Conservation (phyloP, 2,888 invertebrate species). For the Orthosia cruda region DNA sequence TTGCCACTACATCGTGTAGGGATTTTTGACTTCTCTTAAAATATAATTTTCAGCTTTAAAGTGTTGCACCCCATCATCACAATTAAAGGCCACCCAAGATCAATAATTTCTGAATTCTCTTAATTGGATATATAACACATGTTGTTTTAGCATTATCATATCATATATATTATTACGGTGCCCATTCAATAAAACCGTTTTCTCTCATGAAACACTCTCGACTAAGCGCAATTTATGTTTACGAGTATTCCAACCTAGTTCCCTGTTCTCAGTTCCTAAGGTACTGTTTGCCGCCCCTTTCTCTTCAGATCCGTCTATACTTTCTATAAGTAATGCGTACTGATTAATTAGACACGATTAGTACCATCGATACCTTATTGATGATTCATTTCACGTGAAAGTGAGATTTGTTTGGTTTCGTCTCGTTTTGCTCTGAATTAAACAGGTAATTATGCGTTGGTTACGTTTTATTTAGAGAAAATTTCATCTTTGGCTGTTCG, state of each 20-base stretch:
- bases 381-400: slow-evolving; percentile 79
- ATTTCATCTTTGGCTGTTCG: slow-evolving; percentile 32
- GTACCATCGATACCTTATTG: slow-evolving; percentile 80
- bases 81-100: slow-evolving; percentile 14
- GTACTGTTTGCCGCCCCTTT: slow-evolving; percentile 83
- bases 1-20: not conserved
- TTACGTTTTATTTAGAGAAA: slow-evolving; percentile 45
- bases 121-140: slow-evolving; percentile 8
- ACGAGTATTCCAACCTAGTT: slow-evolving; percentile 66
- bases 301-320: slow-evolving; percentile 82
- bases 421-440: slow-evolving; percentile 69
- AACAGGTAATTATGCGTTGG: slow-evolving; percentile 62
- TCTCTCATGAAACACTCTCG: slow-evolving; percentile 64
- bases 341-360: slow-evolving; percentile 90
- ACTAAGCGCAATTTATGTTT: slow-evolving; percentile 60
- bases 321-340: slow-evolving; percentile 89
- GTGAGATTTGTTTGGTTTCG: slow-evolving; percentile 74
- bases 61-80: not conserved
- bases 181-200: slow-evolving; percentile 49
- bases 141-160: slow-evolving; percentile 24
- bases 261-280: slow-evolving; percentile 64
- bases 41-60: not conserved
- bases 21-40: not conserved
- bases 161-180: slow-evolving; percentile 32
- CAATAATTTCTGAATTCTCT: not conserved